Percentiles rank a stretch among this genome's conserved stretches.
These are phyloP conservation scores for Calliopum simillimum DNA, from an alignment of 2,888 invertebrate species.

Conservation along the genomic window DNA sequence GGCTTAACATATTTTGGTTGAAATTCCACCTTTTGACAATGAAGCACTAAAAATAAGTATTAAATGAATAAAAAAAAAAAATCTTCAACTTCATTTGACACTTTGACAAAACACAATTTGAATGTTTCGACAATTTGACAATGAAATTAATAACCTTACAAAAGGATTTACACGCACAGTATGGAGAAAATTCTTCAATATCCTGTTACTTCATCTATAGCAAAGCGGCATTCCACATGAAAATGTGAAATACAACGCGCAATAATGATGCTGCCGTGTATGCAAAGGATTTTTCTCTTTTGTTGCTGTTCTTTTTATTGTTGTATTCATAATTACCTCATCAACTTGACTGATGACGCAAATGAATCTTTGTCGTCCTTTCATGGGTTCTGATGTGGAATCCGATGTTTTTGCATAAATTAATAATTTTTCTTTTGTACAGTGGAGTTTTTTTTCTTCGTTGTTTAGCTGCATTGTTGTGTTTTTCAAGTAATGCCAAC, in stretches of 20 bases:
- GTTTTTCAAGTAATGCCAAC: slow-evolving; percentile 30
- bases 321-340: slow-evolving; percentile 64
- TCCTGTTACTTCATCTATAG: slow-evolving; percentile 28
- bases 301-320: slow-evolving; percentile 19
- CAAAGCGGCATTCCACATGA: slow-evolving; percentile 15
- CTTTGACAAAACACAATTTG: slow-evolving; percentile 9
- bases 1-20: slow-evolving; percentile 39
- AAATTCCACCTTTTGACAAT: slow-evolving; percentile 47
- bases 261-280: slow-evolving; percentile 19
- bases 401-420: slow-evolving; percentile 54
- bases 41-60: slow-evolving; percentile 13
- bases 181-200: not conserved
- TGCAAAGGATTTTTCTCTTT: slow-evolving; percentile 27
- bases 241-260: slow-evolving; percentile 15
- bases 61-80: too few relatives aligned
- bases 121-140: slow-evolving; percentile 22
- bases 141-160: slow-evolving; percentile 25
- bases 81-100: not conserved
- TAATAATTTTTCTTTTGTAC: slow-evolving; percentile 52
- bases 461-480: slow-evolving; percentile 16
- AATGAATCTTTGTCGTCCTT: slow-evolving; percentile 64
- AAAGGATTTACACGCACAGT: slow-evolving; percentile 14
- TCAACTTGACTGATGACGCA: slow-evolving; percentile 68
- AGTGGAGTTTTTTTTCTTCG: not conserved
- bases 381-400: slow-evolving; percentile 27